Conservation (phyloP, 2,888 invertebrate genomes). For the Selenia dentaria region DNA sequence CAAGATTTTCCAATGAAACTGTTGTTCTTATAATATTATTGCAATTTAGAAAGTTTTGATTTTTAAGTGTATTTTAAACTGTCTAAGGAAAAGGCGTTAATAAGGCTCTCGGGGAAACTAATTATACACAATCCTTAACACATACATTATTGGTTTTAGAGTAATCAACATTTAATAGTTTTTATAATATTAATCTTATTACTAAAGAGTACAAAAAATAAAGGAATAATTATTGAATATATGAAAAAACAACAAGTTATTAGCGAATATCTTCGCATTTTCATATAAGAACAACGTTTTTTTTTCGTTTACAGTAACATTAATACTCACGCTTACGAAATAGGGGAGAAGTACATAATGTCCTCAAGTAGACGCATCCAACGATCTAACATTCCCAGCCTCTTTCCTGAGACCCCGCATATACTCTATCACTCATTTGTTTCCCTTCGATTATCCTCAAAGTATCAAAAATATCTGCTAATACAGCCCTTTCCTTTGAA, state of each 20-base stretch:
- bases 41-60: slow-evolving; percentile 41
- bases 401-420: slow-evolving; percentile 35
- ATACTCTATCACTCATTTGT: slow-evolving; percentile 66
- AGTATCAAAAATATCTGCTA: slow-evolving; percentile 85
- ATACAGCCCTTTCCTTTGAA: slow-evolving; percentile 83
- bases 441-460: slow-evolving; percentile 81
- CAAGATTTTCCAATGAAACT: slow-evolving; percentile 35
- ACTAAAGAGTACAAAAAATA: slow-evolving; percentile 85
- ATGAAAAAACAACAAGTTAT: slow-evolving; percentile 83
- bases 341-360: slow-evolving; percentile 54
- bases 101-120: slow-evolving; percentile 83
- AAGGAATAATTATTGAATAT: slow-evolving; percentile 84
- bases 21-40: slow-evolving; percentile 46
- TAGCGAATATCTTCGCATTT: slow-evolving; percentile 77
- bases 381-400: slow-evolving; percentile 31
- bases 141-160: slow-evolving; percentile 80
- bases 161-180: slow-evolving; percentile 84
- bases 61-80: slow-evolving; percentile 51
- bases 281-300: slow-evolving; percentile 83
- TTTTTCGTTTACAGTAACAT: slow-evolving; percentile 80
- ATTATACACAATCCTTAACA: slow-evolving; percentile 76
- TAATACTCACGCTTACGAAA: slow-evolving; percentile 66
- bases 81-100: slow-evolving; percentile 81
- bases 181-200: slow-evolving; percentile 81
- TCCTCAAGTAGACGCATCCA: slow-evolving; percentile 40